Evolutionary conservation across 2,797 vertebrate species (phyloP), one percentile per base, ranked within the genome.

Genomic region (Eleutherodactylus coqui): DNA sequence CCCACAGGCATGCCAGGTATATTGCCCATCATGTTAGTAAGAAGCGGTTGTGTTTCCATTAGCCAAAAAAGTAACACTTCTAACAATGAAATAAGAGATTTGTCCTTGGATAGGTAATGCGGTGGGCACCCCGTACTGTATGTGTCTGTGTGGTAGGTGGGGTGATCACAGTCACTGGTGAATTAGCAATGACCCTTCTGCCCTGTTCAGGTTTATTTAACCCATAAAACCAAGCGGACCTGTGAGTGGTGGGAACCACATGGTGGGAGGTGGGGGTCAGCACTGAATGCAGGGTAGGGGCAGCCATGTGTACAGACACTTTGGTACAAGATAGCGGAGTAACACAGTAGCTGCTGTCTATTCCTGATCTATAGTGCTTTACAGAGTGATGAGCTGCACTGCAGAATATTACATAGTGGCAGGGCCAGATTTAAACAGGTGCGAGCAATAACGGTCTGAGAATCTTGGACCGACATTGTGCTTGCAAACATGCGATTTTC

Each of bases 131-230:
- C n/a, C n/a, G n/a, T n/a, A n/a, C 5, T 29, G 17, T 70, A 34
- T 58, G 83, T 53, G 47, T 80, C 41, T 79, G 67, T n/a, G 45
- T 79, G 78, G 69, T 41, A 43, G 10, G 49, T 45, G 27, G 45
- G n/a, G 41, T 64, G 21, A 36, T 24, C 17, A 24, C 29, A 76
- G 47, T 3, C 64, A 62, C 76, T 85, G 67, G 49, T 62, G 51
- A 85, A 55, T 72, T 87, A 83, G 49, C 58, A 87, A 27, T 72
- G 85, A 87, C 85, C 85, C 85, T 13, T 79, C 41, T 49, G 75
- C 62, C 41, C 75, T 60, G 73, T 83, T 83, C 75, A 83, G 80
- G 73, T 83, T 87, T 64, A 87, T 72, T 83, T 60, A 79, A 34
- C 75, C 75, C 79, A 10, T 83, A 87, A 83, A 83, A 87, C 83